Percentiles rank a stretch among this genome's conserved stretches.
These are phyloP conservation scores for Atractosteus spatula DNA, from an alignment of 2,113 vertebrate species.

Conservation along the genomic window DNA sequence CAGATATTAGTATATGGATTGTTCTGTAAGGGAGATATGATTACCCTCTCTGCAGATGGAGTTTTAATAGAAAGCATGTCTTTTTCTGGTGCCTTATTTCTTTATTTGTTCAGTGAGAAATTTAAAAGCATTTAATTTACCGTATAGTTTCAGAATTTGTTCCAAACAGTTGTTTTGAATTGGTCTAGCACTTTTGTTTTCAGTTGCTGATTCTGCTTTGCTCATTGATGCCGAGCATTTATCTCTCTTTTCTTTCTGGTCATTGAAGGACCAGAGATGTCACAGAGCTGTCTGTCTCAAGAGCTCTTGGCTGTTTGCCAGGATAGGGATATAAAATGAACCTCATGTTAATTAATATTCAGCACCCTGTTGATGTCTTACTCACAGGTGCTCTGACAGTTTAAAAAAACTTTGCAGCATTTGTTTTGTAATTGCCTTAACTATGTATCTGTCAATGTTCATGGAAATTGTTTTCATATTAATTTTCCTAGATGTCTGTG, in stretches of 20 bases:
- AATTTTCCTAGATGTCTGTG: too few relatives aligned
- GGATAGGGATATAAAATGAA: background rate
- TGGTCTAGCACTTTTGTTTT: background rate
- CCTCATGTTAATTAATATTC: background rate
- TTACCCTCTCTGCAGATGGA: too few relatives aligned
- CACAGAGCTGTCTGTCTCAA: background rate
- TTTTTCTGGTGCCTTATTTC: too few relatives aligned
- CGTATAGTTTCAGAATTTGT: too few relatives aligned
- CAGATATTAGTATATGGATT: too few relatives aligned
- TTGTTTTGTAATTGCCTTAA: background rate
- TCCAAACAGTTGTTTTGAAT: too few relatives aligned
- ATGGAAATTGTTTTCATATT: too few relatives aligned
- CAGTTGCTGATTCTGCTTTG: background rate
- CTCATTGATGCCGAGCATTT: background rate
- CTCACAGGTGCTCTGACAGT: background rate
- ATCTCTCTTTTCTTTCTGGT: background rate
- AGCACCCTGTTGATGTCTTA: background rate
- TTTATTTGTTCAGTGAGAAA: too few relatives aligned
- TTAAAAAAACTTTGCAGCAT: background rate
- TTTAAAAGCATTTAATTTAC: too few relatives aligned
- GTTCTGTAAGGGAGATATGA: too few relatives aligned
- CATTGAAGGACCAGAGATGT: background rate
- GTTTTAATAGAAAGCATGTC: too few relatives aligned
- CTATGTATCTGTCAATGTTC: background rate
- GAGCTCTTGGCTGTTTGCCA: background rate